Percentiles rank a stretch among this genome's conserved stretches.
phyloP scores from a whole-genome alignment of 2,888 invertebrate species.

The Plebejus anna region DNA sequence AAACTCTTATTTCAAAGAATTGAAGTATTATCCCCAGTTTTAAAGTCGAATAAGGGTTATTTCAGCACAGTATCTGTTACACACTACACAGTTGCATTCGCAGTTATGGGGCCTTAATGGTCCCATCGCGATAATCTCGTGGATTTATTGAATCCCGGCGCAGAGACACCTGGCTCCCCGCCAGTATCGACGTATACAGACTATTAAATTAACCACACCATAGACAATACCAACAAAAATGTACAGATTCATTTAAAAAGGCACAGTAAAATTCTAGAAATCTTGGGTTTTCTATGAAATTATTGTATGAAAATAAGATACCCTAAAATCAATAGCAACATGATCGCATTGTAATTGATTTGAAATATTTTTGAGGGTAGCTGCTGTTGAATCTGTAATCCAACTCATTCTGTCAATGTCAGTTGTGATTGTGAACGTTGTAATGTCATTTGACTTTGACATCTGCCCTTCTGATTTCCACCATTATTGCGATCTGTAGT shows the following conservation, averaged over 20 bases:
- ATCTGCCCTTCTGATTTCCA: no score
- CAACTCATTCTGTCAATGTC: no score
- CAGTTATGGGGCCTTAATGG: neutral
- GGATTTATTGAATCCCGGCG: constrained; percentile 9
- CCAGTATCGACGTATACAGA: neutral
- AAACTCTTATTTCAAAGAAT: neutral
- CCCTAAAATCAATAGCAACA: no score
- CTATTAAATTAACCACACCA: constrained; percentile 7
- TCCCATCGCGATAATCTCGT: constrained; percentile 2
- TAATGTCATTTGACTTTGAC: no score
- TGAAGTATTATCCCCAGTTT: neutral
- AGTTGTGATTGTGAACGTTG: no score
- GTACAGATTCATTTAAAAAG: neutral
- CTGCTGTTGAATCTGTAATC: no score
- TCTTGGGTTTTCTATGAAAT: no score
- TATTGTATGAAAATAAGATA: no score
- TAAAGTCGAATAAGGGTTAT: neutral
- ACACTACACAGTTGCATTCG: neutral
- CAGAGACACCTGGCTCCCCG: neutral
- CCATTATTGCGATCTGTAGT: no score
- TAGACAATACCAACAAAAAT: neutral
- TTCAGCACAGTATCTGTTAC: neutral
- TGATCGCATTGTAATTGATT: no score
- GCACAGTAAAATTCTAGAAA: no score
- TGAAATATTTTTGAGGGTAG: no score